Base-by-base conservation (phyloP, 2,888 invertebrate genomes). In the Limulus polyphemus region DNA sequence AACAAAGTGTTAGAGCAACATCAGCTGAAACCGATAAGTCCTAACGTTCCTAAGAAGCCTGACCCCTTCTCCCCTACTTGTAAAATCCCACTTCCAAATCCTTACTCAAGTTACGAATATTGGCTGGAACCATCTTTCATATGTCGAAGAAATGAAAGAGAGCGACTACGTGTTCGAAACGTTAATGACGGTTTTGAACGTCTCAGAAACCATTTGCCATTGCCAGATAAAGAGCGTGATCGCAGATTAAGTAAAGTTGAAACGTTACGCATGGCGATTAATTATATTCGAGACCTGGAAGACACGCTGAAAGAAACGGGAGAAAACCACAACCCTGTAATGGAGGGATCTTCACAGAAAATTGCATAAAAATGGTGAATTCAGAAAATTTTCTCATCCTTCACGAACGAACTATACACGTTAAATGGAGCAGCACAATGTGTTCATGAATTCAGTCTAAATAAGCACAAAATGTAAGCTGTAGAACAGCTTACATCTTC, bases 111-210 rank as follows among this genome's bases (percentile, higher is more conserved):
- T 0, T 66, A 62, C 32, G 65, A 59, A 13, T 68, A 64, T 32
- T 64, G 65, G 65, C 50, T 68, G 14, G 67, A 69, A 47, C 68
- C 64, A 5, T 72, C 74, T 0, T 69, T 69, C 48, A 73, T 76
- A 9, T 72, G 73, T 70, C 72, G 73, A 56, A 69, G 77, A 55
- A 77, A 77, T 62, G 76, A 77, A 63, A 67, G 77, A 11, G 77
- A 77, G 61, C 62, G 77, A 14, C 72, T 72, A 56, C 68, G 77
- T 47, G 76, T 76, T 12, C 67, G 74, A 13, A 74, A 72, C 65
- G 76, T 77, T 1, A 77, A 77, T 61, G 75, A 76, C 13, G 77
- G 75, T n/a, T 77, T 76, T 63, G 75, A 75, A 49, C 65, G 69
- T 46, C 63, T 77, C 50, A 62, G 75, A 49, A 68, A 69, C n/a